phyloP scores from a whole-genome alignment of 2,888 invertebrate genomes.

The Pristionchus fissidentatus region DNA sequence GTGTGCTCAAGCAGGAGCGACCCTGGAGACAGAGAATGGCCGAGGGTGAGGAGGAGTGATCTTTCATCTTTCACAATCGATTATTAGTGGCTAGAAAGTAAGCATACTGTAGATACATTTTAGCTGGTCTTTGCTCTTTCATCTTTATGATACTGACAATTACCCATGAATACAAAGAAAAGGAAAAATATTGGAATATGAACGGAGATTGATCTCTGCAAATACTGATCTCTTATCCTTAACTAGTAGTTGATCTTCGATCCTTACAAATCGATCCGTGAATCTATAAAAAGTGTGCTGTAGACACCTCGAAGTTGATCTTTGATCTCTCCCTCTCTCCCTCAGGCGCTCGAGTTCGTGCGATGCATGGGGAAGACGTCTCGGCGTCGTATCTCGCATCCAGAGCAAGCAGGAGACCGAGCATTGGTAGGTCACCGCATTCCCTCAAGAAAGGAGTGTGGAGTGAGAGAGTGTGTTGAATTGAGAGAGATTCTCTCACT shows the following conservation, averaged over 20 bases:
- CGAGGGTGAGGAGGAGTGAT: conserved; percentile 16
- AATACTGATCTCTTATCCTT: no score
- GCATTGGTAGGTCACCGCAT: no score
- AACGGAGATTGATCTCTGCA: no score
- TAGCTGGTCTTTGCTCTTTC: not conserved
- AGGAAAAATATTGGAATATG: no score
- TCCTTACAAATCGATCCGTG: not conserved
- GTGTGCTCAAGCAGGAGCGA: conserved; percentile 38
- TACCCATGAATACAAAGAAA: no score
- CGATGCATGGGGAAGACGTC: conserved; percentile 45
- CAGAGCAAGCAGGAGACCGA: not conserved
- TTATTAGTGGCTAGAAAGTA: not conserved
- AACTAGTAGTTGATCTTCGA: not conserved
- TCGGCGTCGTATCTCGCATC: conserved; percentile 42
- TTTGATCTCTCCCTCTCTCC: conserved; percentile 32
- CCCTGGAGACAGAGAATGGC: conserved; percentile 47
- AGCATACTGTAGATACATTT: not conserved
- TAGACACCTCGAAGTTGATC: not conserved
- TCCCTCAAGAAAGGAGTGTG: no score
- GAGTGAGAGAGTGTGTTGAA: no score
- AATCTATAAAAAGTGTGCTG: not conserved
- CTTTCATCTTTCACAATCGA: not conserved
- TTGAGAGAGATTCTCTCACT: no score
- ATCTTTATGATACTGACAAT: no score
- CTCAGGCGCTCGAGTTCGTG: conserved; percentile 46